Percentiles rank a stretch among this genome's conserved stretches.
Evolutionary conservation across 2,113 vertebrate species (phyloP).

Genomic region (Indri indri): DNA sequence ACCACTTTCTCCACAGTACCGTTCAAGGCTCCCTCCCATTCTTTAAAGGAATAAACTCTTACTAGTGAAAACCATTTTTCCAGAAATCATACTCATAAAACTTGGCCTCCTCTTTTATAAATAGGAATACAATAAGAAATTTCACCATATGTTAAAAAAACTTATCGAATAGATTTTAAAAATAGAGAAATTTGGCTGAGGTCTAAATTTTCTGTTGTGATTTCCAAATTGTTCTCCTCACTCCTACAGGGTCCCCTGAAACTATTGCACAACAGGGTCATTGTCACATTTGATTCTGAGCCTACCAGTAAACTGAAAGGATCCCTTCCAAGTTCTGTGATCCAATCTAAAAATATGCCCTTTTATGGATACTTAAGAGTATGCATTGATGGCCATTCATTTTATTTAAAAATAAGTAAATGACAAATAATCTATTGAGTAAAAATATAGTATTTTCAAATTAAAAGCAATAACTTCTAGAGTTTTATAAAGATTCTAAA

Average conservation of each 20-base stretch:
- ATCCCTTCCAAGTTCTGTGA: background rate
- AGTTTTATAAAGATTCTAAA: background rate
- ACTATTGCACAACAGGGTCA: rapidly evolving
- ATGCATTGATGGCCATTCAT: background rate
- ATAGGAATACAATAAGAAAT: background rate
- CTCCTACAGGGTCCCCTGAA: background rate
- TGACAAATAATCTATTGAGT: background rate
- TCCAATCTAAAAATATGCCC: background rate
- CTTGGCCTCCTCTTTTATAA: background rate
- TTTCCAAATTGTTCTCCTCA: background rate
- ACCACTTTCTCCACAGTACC: background rate
- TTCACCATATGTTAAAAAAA: background rate
- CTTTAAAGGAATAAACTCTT: background rate
- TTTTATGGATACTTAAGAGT: background rate
- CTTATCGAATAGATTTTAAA: background rate
- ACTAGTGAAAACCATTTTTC: background rate
- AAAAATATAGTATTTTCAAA: background rate
- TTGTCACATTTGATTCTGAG: background rate
- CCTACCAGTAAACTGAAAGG: background rate
- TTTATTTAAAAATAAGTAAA: background rate
- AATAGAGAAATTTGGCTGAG: background rate
- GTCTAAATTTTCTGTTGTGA: background rate
- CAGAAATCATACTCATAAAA: background rate
- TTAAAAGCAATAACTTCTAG: background rate
- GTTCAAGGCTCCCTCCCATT: background rate